phyloP scores from a whole-genome alignment of 1,140 invertebrate species.

The Anoplolepis gracilipes region DNA sequence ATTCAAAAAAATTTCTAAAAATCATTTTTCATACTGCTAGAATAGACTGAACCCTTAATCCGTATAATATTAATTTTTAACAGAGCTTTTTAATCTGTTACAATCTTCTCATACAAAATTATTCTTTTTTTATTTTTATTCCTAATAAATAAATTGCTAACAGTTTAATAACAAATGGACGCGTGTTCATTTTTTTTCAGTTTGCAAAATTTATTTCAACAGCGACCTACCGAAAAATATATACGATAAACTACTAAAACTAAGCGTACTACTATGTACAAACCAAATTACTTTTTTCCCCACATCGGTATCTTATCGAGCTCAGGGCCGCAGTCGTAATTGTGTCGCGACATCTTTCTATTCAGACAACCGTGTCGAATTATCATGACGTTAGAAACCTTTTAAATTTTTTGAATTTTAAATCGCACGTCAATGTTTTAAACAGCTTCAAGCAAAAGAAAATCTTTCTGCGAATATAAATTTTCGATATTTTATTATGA shows the following conservation, averaged over 20 bases:
- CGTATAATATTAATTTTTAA: not conserved
- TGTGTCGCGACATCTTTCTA: conserved; percentile 16
- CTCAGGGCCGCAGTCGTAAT: conserved; percentile 42
- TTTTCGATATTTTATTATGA: not conserved
- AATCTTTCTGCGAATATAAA: not conserved
- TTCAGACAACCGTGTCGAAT: not conserved
- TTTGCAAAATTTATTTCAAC: not conserved
- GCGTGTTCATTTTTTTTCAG: not conserved
- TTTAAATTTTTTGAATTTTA: not conserved
- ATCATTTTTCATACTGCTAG: too few relatives aligned
- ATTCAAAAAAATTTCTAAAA: too few relatives aligned
- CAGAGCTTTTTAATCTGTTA: not conserved
- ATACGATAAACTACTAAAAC: not conserved
- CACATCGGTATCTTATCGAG: conserved; percentile 44
- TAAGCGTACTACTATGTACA: not conserved
- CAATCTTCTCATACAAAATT: not conserved
- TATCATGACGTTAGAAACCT: not conserved
- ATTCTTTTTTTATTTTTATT: not conserved
- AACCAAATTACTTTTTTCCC: conserved; percentile 28
- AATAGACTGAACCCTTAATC: too few relatives aligned
- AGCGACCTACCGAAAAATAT: not conserved
- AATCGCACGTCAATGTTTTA: conserved; percentile 2
- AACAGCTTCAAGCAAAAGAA: not conserved
- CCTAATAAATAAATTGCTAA: not conserved
- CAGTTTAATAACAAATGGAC: not conserved